These are phyloP conservation scores for Thermophis baileyi DNA, from an alignment of 2,113 vertebrate species.

Conservation along the genomic window DNA sequence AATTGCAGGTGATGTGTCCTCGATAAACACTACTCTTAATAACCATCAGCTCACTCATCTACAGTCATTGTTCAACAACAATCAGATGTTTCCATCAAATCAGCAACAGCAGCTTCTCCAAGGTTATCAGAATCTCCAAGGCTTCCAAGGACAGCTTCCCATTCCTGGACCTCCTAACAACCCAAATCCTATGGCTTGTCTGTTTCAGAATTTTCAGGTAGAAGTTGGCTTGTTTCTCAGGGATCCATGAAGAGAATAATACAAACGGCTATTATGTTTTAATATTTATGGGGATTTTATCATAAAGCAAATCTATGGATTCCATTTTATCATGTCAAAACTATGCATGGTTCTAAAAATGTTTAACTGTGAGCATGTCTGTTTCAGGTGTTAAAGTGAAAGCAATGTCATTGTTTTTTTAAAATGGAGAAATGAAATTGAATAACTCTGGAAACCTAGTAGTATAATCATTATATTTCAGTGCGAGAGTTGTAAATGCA, in stretches of 20 bases:
- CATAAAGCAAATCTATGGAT: background rate
- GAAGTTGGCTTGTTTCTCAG: background rate
- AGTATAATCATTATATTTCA: background rate
- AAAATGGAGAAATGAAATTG: background rate
- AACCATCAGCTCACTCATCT: slow-evolving; percentile 81
- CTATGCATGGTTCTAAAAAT: background rate
- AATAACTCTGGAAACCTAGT: background rate
- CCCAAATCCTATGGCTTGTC: slow-evolving; percentile 86
- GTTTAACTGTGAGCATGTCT: background rate
- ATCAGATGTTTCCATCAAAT: slow-evolving; percentile 84
- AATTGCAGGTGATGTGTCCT: slow-evolving; percentile 83
- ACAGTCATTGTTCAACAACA: slow-evolving; percentile 80
- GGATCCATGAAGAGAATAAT: background rate
- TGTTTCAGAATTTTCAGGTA: slow-evolving; percentile 98
- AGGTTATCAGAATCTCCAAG: slow-evolving; percentile 80
- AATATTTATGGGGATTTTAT: background rate
- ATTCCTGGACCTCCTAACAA: slow-evolving; percentile 77
- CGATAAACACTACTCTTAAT: slow-evolving; percentile 82
- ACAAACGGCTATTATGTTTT: background rate
- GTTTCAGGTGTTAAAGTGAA: background rate
- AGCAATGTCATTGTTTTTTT: background rate
- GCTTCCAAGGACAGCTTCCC: slow-evolving; percentile 82
- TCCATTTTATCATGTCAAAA: background rate
- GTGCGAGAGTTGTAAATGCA: background rate
- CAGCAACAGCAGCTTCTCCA: slow-evolving; percentile 82